Evolutionary conservation across 2,888 invertebrate genomes (phyloP).

Genomic region (Chalcis sispes): DNA sequence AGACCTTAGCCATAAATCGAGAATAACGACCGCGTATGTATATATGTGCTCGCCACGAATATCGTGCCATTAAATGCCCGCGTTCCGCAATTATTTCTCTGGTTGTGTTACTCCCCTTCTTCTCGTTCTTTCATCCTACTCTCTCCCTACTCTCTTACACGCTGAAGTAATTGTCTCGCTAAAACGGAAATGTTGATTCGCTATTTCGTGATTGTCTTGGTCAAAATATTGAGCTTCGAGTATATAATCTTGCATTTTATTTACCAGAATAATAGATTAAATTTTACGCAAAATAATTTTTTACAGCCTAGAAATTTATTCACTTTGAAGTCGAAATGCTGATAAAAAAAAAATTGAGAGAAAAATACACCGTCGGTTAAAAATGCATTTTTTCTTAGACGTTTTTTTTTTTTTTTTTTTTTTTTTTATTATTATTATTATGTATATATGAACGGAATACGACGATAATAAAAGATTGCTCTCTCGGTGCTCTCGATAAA

Average conservation of each 20-base stretch:
- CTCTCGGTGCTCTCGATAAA: too few relatives aligned
- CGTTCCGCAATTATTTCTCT: conserved; percentile 47
- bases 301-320: neutral
- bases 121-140: neutral
- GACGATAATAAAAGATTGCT: conserved; percentile 11
- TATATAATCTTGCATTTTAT: too few relatives aligned
- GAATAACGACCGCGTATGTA: conserved; percentile 56
- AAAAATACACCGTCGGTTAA: conserved; percentile 10
- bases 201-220: neutral
- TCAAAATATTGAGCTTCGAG: too few relatives aligned
- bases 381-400: conserved; percentile 26
- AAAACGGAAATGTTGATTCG: neutral
- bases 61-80: conserved; percentile 57
- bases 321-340: neutral
- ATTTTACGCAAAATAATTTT: too few relatives aligned
- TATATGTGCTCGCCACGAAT: conserved; percentile 52
- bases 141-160: neutral
- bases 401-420: too few relatives aligned
- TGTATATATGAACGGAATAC: neutral
- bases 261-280: too few relatives aligned
- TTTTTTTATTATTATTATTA: too few relatives aligned
- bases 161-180: neutral
- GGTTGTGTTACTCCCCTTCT: neutral
- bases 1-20: conserved; percentile 58
- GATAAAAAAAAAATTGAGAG: neutral